Evolutionary conservation across 2,797 vertebrate genomes (phyloP), one percentile per base, ranked within the genome.

Genomic region (Salmo trutta): DNA sequence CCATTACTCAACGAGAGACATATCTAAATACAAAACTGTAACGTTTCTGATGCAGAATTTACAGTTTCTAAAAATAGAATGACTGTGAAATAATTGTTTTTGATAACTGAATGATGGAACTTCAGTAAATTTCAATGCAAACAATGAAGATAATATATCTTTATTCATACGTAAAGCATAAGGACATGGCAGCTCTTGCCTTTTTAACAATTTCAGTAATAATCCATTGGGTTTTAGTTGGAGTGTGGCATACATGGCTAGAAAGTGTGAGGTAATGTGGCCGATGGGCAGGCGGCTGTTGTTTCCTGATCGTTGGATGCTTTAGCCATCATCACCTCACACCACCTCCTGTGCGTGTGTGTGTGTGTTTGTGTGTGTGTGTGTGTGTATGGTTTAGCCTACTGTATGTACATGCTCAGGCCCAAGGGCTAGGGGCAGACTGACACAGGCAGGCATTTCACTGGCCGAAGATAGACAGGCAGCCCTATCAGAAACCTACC

Each of bases 261-360:
- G 62, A 51, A 72, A 77, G 74, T 85, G 79, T 83, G 74, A 86
- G 70, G 64, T 47, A 77, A 89, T 83, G 77, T 81, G 71, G 3
- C 59, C 3, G 21, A 10, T 8, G 59, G 71, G 54, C 53, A 10
- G 41, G 10, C 2, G 41, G 41, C 41, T 47, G 2, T 59, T 59
- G 54, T 66, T 80, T 85, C 24, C 62, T 78, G 79, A 76, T 77
- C 52, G 41, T 29, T 76, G 79, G 71, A 76, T 72, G 59, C 77
- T 71, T 73, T 74, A 54, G 67, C 75, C 77, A 73, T 79, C 51
- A 52, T 72, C 73, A 80, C 75, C 64, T 82, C 77, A 47, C 10
- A 47, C 41, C 41, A 47, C 41, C 41, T 47, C 41, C 41, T 24
- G 24, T 24, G 24, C 1, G 24, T 24, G 24, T 24, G 24, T 24